A percentile compares a stretch with the other conserved stretches of the same genome.
Conservation (phyloP, 2,113 vertebrate species). For the Silurus asotus region DNA sequence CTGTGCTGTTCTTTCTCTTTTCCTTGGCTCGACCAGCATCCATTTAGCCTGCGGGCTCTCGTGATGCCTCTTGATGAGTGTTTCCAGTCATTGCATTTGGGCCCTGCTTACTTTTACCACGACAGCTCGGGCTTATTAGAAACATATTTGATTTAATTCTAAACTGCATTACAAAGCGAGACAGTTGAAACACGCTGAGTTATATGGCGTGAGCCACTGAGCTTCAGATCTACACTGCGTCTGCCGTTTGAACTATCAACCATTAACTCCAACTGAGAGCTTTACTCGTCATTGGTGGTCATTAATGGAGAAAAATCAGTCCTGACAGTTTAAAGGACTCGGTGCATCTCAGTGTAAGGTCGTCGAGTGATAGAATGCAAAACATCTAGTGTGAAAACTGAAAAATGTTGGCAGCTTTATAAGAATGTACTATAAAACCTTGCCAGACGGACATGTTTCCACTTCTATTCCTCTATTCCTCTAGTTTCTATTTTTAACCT, state of each 20-base stretch:
- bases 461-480: not conserved
- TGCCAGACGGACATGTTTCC: not conserved
- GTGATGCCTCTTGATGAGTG: conserved; percentile 38
- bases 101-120: conserved; percentile 45
- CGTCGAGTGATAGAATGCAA: conserved; percentile 15
- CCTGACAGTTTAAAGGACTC: conserved; percentile 39
- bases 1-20: conserved; percentile 17
- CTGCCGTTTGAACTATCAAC: conserved; percentile 55
- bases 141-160: conserved; percentile 58
- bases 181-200: conserved; percentile 43
- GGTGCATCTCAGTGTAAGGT: not conserved
- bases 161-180: conserved; percentile 58
- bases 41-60: conserved; percentile 26
- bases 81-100: conserved; percentile 39
- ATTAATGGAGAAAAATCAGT: conserved; percentile 6
- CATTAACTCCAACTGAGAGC: conserved; percentile 45
- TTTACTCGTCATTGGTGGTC: conserved; percentile 23
- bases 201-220: conserved; percentile 47
- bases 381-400: conserved; percentile 18
- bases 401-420: conserved; percentile 34
- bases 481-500: not conserved
- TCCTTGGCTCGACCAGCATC: conserved; percentile 21
- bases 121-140: conserved; percentile 58
- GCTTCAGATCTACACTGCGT: conserved; percentile 46
- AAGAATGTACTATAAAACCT: conserved; percentile 22